Evolutionary conservation across 2,888 invertebrate genomes (phyloP), one percentile per base, ranked within the genome.

Genomic region (Machimus atricapillus): DNA sequence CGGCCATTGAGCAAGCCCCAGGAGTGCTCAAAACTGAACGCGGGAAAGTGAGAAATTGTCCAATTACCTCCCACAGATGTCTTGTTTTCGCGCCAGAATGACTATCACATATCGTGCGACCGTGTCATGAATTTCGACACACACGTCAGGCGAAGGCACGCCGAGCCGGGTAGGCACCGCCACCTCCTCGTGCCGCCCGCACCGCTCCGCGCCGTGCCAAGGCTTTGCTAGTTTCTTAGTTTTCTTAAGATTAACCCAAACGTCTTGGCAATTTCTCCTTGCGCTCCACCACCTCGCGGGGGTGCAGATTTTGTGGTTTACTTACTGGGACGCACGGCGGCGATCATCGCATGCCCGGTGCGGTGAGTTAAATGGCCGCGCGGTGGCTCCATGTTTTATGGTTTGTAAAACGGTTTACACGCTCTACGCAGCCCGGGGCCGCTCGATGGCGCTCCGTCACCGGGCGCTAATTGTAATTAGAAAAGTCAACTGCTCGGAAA

Each of bases 41-140:
- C 91, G 91, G 91, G 91, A 91, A 91, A 91, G 91, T 91, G 91
- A 91, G 91, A 91, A 91, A 91, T 90, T 91, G 91, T 90, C 91
- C 91, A 91, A 91, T 91, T 91, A 91, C 90, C 90, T 89, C 89
- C 85, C 85, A 86, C 85, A 86, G 77, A 77, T 85, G 73, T 85
- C 76, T 74, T 85, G 46, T 86, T 86, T 66, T 76, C 46, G 16
- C 77, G 85, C 77, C 85, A 86, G 76, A 76, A 86, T 56, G 76
- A 85, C 74, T 74, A 77, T 86, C 85, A 86, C 76, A 88, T 87
- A 82, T 87, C 89, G 89, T 89, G 89, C 88, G 89, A 89, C 88
- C 88, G 88, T 89, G 88, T 89, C 89, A 89, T 89, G 89, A 89
- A 89, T 89, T 89, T 89, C 89, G 89, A 89, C 82, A 82, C 89